Base-by-base conservation (phyloP, 2,113 vertebrate species). In the Sapajus apella region DNA sequence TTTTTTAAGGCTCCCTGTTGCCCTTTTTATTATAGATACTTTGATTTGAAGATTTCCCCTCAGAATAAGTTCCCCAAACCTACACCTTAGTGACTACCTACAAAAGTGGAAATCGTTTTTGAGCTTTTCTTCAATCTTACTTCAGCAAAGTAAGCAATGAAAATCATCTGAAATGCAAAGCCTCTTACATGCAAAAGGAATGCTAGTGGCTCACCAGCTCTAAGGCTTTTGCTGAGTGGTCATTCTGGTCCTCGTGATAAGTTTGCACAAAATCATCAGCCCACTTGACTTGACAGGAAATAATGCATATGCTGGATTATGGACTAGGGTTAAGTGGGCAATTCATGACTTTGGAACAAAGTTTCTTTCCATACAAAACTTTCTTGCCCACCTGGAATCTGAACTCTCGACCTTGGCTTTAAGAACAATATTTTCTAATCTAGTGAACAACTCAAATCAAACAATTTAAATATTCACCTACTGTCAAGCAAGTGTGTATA, bases 11-110 rank as follows among this genome's bases (percentile, higher is more conserved):
- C n/a, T 90, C 92, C 47, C 25, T 83, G 92, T 45, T 40, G 73
- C 45, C 25, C 47, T 93, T 90, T 95, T 82, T 25, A 83, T 82
- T 2, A 10, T 11, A 91, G 83, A 79, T 89, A n/a, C 32, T 92
- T 91, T 86, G n/a, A 94, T 73, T 56, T 85, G 27, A 97, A 81
- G 61, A 93, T 89, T 94, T 87, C 50, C 81, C 66, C n/a, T 92
- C 37, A 40, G 50, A 96, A 76, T 84, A 90, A 76, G 87, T 90
- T 89, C 27, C 40, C 18, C 70, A 87, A 66, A 84, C 25, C 47
- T 89, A 83, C 5, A 43, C 6, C 12, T 80, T 76, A 81, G 14
- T 43, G 40, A 50, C n/a, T 80, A 64, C 17, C 5, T 85, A 76
- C 40, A 94, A 94, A 77, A 79, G 25, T 3, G 86, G 66, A 91